Base-by-base conservation (phyloP, 2,888 invertebrate genomes). In the Eupithecia abbreviata region DNA sequence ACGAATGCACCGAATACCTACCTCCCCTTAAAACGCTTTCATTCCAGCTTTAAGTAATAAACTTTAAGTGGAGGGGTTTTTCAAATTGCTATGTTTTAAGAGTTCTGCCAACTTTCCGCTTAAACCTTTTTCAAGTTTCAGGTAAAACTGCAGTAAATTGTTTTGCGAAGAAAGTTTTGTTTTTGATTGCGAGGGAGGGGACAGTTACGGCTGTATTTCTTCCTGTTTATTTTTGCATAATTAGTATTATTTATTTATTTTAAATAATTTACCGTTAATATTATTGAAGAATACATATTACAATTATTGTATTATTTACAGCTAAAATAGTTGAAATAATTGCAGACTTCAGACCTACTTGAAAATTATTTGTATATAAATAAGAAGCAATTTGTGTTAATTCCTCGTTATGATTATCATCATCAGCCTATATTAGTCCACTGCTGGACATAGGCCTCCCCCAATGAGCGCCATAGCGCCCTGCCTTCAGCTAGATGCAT, bases 1-100 rank as follows among this genome's bases (percentile, higher is more conserved):
- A 85, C 88, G 87, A 88, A 90, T 92, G 90, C 89, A 88, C 87
- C 84, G 85, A 89, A 91, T 92, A 89, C 89, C 87, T 85, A 82
- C 82, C 83, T 80, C 88, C 89, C 88, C 87, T 89, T 87, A 86
- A 89, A 90, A 88, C 83, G 87, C 85, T 89, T 89, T 88, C 85
- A 88, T 86, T 86, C 82, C 85, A 82, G 84, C 85, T 86, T 81
- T 82, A 84, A 88, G 88, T 89, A 88, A 89, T 90, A 88, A 90
- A 90, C 84, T 90, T 89, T 85, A 83, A 80, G 76, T 84, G 79
- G 81, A 82, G 74, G 55, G 80, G 80, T 81, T 81, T 79, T 81
- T 81, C 69, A 78, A 81, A 81, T 78, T 78, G 78, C 77, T 77
- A 77, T 78, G 77, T 74, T 80, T 79, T 78, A 76, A 75, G 68